A percentile compares a stretch with the other conserved stretches of the same genome.
Conservation (phyloP, 2,797 vertebrate species). For the Propithecus deckenii region DNA sequence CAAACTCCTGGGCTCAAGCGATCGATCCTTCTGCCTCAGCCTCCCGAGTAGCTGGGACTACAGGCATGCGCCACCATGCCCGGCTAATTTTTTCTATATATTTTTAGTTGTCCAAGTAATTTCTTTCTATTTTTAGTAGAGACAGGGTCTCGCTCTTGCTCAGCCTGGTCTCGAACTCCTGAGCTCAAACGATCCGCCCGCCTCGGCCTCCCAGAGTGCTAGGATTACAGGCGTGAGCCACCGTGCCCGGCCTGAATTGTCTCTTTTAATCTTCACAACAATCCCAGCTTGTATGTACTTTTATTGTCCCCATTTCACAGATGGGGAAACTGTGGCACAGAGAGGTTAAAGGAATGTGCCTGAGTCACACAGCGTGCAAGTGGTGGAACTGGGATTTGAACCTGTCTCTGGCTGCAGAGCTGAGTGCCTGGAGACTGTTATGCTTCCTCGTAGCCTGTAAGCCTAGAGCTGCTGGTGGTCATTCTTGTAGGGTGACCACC, state of each 20-base stretch:
- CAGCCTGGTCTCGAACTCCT: no score
- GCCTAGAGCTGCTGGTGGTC: neutral
- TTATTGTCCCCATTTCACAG: neutral
- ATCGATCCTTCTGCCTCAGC: no score
- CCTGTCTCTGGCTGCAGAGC: neutral
- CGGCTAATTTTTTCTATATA: no score
- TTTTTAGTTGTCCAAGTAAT: no score
- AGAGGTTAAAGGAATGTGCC: neutral
- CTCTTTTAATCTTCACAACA: neutral
- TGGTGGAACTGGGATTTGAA: neutral
- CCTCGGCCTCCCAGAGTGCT: no score
- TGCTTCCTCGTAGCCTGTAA: neutral
- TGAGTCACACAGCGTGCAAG: neutral
- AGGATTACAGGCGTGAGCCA: no score
- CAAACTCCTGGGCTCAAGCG: no score
- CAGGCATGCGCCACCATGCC: no score
- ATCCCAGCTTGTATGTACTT: neutral
- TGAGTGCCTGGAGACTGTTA: neutral
- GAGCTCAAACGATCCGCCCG: no score
- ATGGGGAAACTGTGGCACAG: neutral
- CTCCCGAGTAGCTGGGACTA: no score
- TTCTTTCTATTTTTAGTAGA: no score
- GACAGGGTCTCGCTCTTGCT: no score
- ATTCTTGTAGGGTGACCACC: neutral
- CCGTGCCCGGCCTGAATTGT: neutral